Conservation (phyloP, 35 echinoderm and acorn worm genomes). For the Diadema setosum region DNA sequence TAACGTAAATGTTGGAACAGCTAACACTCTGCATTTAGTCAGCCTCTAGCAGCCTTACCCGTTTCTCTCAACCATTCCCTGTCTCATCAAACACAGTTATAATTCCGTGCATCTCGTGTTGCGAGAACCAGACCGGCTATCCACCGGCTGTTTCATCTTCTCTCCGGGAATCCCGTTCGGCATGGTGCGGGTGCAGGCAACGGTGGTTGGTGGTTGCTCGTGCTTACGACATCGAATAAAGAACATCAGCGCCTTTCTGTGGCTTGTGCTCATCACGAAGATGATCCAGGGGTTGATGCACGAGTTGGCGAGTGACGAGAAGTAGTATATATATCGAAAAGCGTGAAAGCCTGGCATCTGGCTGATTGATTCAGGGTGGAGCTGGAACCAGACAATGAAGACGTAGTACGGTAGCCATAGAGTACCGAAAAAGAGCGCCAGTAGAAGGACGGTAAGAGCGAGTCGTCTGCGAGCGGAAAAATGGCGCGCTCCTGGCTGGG, state of each 20-base stretch:
- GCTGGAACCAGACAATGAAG: slow-evolving; percentile 63
- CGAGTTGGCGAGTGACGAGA: slow-evolving; percentile 59
- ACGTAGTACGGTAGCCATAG: slow-evolving; percentile 72
- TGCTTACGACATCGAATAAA: slow-evolving; percentile 34
- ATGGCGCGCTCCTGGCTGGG: slow-evolving; percentile 74
- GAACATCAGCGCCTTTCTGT: slow-evolving; percentile 34
- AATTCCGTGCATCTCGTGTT: slow-evolving; percentile 3
- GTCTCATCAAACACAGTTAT: background rate
- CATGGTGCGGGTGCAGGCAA: background rate
- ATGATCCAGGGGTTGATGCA: slow-evolving; percentile 83
- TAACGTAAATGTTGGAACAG: too few relatives aligned
- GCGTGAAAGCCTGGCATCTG: background rate
- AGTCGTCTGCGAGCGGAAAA: slow-evolving; percentile 73
- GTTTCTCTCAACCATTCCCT: too few relatives aligned
- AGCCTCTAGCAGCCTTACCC: too few relatives aligned
- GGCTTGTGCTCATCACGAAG: slow-evolving; percentile 81
- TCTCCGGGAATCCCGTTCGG: background rate
- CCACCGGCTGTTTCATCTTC: background rate
- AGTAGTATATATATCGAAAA: slow-evolving; percentile 54
- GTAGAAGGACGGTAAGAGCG: slow-evolving; percentile 71
- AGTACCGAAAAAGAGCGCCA: slow-evolving; percentile 71
- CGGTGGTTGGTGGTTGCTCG: background rate
- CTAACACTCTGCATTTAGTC: too few relatives aligned
- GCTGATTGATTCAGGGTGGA: background rate
- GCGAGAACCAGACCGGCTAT: background rate